Evolutionary conservation across 2,888 invertebrate genomes (phyloP).

Genomic region (Microctonus aethiopoides): DNA sequence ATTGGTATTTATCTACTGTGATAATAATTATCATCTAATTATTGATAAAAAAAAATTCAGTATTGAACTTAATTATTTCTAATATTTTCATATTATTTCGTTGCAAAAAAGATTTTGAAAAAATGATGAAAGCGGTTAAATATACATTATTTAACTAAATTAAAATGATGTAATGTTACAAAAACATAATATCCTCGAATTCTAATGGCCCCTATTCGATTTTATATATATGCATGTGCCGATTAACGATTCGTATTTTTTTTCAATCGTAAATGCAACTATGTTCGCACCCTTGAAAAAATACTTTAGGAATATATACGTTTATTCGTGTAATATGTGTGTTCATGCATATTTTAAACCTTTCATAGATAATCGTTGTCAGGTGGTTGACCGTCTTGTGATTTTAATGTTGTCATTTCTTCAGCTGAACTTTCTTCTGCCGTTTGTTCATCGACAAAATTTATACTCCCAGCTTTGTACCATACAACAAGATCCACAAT

Average conservation of each 20-base stretch:
- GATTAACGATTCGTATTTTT: no score
- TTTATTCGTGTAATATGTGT: neutral
- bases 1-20: conserved; percentile 33
- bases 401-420: conserved; percentile 63
- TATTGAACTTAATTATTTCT: conserved; percentile 27
- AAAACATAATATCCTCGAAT: neutral
- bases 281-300: neutral
- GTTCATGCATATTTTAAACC: conserved; percentile 11
- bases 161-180: conserved; percentile 1
- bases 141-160: neutral
- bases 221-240: no score
- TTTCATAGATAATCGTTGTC: conserved; percentile 62
- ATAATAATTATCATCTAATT: conserved; percentile 35
- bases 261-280: neutral
- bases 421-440: conserved; percentile 66
- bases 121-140: neutral
- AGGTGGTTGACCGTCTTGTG: conserved; percentile 57
- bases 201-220: neutral
- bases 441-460: conserved; percentile 73
- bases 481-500: conserved; percentile 90
- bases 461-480: conserved; percentile 88
- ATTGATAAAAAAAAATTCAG: conserved; percentile 24
- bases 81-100: conserved; percentile 12
- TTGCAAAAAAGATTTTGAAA: neutral
- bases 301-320: conserved; percentile 6